phyloP scores from a whole-genome alignment of 2,113 vertebrate species.

The Ploceus nigricollis region DNA sequence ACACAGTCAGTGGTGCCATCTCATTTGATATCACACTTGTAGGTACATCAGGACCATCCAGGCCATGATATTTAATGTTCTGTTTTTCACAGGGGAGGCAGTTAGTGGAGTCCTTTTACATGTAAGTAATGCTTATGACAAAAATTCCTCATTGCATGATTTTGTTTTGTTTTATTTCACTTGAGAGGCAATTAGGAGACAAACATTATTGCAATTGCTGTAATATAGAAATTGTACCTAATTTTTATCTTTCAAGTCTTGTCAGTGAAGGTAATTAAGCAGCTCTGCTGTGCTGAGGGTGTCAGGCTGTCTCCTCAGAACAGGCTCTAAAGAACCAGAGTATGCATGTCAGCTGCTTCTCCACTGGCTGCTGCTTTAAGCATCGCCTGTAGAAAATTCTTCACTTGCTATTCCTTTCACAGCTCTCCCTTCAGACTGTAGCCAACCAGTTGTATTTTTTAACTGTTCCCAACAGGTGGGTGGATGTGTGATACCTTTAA shows the following conservation, averaged over 20 bases:
- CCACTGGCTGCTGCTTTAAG: not conserved
- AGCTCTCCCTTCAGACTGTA: conserved; percentile 6
- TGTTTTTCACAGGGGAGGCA: not conserved
- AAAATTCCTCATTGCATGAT: not conserved
- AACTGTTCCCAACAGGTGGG: conserved; percentile 34
- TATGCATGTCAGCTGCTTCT: not conserved
- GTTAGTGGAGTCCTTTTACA: not conserved
- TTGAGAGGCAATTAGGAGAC: conserved; percentile 39
- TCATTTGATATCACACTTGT: not conserved
- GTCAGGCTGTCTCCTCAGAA: conserved; percentile 28
- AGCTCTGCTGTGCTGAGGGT: conserved; percentile 15
- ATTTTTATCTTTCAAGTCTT: conserved; percentile 39
- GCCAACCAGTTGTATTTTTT: not conserved
- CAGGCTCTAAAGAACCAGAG: not conserved
- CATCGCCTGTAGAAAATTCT: not conserved
- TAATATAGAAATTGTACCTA: conserved; percentile 27
- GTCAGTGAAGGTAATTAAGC: conserved; percentile 13
- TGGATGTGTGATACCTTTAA: not conserved
- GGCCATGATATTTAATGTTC: conserved; percentile 13
- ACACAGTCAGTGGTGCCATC: not conserved
- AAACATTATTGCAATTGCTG: not conserved
- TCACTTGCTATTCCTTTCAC: not conserved
- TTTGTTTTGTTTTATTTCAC: not conserved
- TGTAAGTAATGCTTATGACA: not conserved
- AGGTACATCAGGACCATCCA: not conserved